Evolutionary conservation across 2,113 vertebrate genomes (phyloP), one percentile per base, ranked within the genome.

Genomic region (Ptilonorhynchus violaceus): DNA sequence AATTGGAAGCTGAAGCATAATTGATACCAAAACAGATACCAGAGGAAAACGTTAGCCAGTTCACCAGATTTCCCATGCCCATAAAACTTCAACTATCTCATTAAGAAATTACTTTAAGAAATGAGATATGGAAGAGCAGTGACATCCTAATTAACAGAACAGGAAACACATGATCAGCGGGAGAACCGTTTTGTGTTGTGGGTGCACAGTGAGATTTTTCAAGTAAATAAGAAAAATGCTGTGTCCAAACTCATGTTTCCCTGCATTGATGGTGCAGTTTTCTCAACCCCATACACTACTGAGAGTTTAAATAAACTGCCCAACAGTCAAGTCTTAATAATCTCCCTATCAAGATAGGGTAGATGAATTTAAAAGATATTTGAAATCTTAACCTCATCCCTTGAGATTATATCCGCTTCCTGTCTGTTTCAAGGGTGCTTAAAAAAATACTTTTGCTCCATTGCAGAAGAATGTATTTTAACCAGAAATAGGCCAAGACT

Each of bases 1-100:
- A 95, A 93, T 88, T 85, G 77, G 81, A 96, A 95, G 82, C 70
- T 92, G 92, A 93, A 90, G 79, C 91, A 94, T 91, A 96, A 95
- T 64, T 93, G 92, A 93, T 92, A 96, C 70, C 84, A 94, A 97
- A 96, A 92, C 92, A 93, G 87, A 80, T 93, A 97, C 77, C 55
- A 70, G 90, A 96, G 86, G 63, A 80, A 85, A 95, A 41, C 62
- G 46, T 85, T 93, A 93, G 89, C 89, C 92, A 95, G 81, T 97
- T 95, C 76, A 88, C 60, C 84, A 93, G 13, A 75, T 89, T 95
- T 83, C 88, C 89, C 96, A 86, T 80, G 84, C 75, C 72, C 44
- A 74, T 88, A 93, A 88, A 66, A 37, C 39, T 93, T 84, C 78
- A 81, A 42, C 19, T 89, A 72, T 93, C 86, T 93, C 85, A 95